Evolutionary conservation across 1,140 invertebrate species (phyloP).

Genomic region (Musca vetustissima): DNA sequence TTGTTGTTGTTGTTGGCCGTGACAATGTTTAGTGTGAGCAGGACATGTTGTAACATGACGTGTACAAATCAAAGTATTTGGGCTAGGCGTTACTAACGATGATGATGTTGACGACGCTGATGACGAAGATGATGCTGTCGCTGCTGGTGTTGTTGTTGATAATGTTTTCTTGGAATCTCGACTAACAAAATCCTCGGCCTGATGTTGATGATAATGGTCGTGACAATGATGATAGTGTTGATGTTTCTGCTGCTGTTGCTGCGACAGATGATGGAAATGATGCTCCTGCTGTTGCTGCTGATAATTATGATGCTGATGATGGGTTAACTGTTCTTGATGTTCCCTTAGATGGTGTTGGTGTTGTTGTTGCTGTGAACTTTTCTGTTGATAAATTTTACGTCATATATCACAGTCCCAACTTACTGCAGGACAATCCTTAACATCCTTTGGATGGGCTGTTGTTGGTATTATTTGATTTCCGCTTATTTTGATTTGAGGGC

Average conservation of each 20-base stretch:
- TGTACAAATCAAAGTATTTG: constrained; percentile 5
- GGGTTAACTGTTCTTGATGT: neutral
- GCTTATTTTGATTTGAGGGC: no score
- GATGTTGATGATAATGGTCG: neutral
- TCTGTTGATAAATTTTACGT: no score
- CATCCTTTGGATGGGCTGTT: no score
- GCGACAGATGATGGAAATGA: neutral
- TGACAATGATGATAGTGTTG: constrained; percentile 1
- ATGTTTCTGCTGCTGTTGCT: constrained; percentile 4
- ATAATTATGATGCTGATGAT: neutral
- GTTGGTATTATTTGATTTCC: no score
- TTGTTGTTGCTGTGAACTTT: neutral
- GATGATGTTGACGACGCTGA: constrained; percentile 10
- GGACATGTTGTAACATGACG: constrained; percentile 19
- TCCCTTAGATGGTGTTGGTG: neutral
- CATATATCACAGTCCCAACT: no score
- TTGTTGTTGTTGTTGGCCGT: neutral
- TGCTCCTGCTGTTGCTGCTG: neutral
- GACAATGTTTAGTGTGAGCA: neutral
- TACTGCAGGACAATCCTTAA: no score
- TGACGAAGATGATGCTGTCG: constrained; percentile 11
- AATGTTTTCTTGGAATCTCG: no score
- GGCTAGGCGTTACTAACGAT: neutral
- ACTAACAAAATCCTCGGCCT: no score
- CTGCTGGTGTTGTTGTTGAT: no score